Conservation (phyloP, 2,113 vertebrate species). For the Aythya baeri region DNA sequence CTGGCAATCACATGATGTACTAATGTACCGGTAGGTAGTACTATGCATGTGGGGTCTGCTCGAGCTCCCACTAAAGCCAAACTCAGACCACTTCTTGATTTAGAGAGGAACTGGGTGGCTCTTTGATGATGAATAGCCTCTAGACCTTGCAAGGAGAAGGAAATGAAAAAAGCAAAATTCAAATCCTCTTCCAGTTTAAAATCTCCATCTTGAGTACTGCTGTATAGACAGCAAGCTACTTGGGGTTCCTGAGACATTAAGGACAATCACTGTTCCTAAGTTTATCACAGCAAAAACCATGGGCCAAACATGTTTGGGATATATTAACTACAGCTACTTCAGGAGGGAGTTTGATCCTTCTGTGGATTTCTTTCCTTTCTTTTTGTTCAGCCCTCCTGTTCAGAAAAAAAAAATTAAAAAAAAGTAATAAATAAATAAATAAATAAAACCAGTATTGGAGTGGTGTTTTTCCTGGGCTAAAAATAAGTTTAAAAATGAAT, state of each 20-base stretch:
- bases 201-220: not conserved
- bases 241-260: not conserved
- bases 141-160: not conserved
- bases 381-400: not conserved
- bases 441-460: not conserved
- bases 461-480: not conserved
- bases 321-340: not conserved
- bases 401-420: not conserved
- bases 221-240: rapidly evolving
- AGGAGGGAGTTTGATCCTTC: not conserved
- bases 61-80: not conserved
- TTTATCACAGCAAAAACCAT: not conserved
- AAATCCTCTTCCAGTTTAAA: not conserved
- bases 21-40: not conserved
- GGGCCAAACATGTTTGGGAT: not conserved
- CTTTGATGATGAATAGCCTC: not conserved
- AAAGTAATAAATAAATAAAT: not conserved
- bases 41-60: not conserved
- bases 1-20: not conserved
- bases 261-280: not conserved
- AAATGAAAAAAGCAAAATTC: not conserved
- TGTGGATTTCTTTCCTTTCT: not conserved
- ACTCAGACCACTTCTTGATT: not conserved
- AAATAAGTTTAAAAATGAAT: not conserved
- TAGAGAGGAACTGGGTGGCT: not conserved